Base-by-base conservation (phyloP, 1,140 invertebrate genomes). In the Pseudomyrmex pallidus region DNA sequence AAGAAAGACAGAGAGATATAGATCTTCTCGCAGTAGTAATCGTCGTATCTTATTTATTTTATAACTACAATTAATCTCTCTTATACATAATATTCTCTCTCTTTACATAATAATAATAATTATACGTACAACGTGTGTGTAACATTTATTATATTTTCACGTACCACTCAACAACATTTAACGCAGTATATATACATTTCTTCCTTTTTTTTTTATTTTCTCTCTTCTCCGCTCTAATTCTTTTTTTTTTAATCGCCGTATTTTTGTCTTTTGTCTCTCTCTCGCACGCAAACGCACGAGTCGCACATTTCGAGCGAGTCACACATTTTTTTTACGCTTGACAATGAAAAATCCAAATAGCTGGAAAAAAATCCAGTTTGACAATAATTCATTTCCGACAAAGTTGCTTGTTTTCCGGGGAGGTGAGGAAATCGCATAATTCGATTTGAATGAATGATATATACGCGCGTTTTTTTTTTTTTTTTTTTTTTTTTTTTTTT, bases 81-180 rank as follows among this genome's bases (percentile, higher is more conserved):
- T 89, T 90, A 89, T 89, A 88, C 82, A 91, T 74, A 78, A 82
- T 63, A 80, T 86, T 56, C 66, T 74, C n/a, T 44, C 50, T 83
- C n/a, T 59, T 78, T 70, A 67, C 82, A 90, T 92, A 92, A 92
- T 22, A 20, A n/a, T n/a, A n/a, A n/a, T 91, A 90, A 91, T 92
- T 93, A 94, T 35, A 35, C 93, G 91, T 93, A 93, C 89, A 93
- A 93, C 91, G 89, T 35, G 89, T 35, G 89, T 90, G 72, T 92
- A 94, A 94, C 93, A 94, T 94, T 93, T 92, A 93, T 93, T 92
- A 92, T 93, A 93, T 93, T 92, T 85, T 25, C 48, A 87, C 73
- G 78, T 90, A 92, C 92, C 92, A 93, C 90, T 91, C 93, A 93
- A 93, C 90, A 93, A 93, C 91, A 92, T 91, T 92, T 92, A 94